Percentiles rank a stretch among this genome's conserved stretches.
phyloP scores from a whole-genome alignment of 1,140 invertebrate species.

The Ephestia elutella region DNA sequence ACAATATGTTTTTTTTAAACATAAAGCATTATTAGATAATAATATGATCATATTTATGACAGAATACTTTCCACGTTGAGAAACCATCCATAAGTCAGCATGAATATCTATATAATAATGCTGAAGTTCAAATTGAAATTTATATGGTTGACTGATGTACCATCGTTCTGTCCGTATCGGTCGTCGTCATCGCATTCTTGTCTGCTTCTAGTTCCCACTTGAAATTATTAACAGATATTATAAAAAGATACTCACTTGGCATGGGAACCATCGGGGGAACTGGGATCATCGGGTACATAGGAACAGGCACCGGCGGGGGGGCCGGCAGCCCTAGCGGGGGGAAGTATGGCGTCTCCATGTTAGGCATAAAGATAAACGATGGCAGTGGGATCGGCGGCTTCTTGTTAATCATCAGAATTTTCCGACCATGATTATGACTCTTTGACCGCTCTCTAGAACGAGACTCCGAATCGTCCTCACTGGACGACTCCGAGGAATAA shows the following conservation, averaged over 20 bases:
- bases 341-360: constrained; percentile 53
- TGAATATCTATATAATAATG: too few species aligned
- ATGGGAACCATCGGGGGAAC: constrained; percentile 41
- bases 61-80: too few species aligned
- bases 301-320: constrained; percentile 40
- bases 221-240: background rate
- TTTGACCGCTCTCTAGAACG: constrained; percentile 23
- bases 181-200: too few species aligned
- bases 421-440: constrained; percentile 47
- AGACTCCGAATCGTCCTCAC: background rate
- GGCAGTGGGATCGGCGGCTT: constrained; percentile 50
- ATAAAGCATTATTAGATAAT: too few species aligned
- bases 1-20: too few species aligned
- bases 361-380: constrained; percentile 60
- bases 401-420: constrained; percentile 54
- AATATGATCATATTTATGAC: too few species aligned
- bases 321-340: constrained; percentile 53
- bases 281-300: constrained; percentile 58
- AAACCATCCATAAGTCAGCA: too few species aligned
- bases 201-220: too few species aligned
- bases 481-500: constrained; percentile 13
- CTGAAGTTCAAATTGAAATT: too few species aligned
- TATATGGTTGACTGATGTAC: too few species aligned
- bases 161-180: too few species aligned
- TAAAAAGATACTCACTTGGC: constrained; percentile 23